Evolutionary conservation across 2,113 vertebrate species (phyloP).

Genomic region (Thunnus thynnus): DNA sequence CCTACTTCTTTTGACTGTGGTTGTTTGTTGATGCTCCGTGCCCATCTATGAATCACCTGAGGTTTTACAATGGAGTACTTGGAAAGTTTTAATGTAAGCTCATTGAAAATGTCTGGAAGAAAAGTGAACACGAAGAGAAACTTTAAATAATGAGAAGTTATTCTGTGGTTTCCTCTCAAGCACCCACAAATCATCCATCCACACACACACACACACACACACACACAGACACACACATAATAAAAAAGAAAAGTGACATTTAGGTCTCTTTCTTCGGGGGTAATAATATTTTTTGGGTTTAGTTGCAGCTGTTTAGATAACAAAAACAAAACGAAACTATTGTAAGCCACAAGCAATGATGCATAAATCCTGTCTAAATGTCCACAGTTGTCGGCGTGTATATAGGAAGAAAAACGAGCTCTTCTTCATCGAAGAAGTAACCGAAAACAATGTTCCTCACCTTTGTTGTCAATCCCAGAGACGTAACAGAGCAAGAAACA

Average conservation of each 20-base stretch:
- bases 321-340: no score
- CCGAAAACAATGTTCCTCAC: conserved; percentile 52
- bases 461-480: conserved; percentile 44
- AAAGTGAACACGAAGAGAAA: not conserved
- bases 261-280: no score
- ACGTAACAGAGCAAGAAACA: conserved; percentile 34
- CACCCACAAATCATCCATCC: not conserved
- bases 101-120: conserved; percentile 57
- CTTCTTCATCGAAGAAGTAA: no score
- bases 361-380: no score
- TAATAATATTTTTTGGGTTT: no score
- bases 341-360: no score
- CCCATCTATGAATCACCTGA: conserved; percentile 61
- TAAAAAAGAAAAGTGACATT: not conserved
- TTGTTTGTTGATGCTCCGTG: conserved; percentile 51
- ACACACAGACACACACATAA: no score
- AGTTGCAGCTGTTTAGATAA: no score
- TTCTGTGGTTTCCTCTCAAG: not conserved
- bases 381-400: no score
- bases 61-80: conserved; percentile 80
- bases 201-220: not conserved
- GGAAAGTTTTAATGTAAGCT: conserved; percentile 41
- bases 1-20: conserved; percentile 53
- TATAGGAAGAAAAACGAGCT: no score
- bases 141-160: not conserved